These are phyloP conservation scores for Carassius auratus DNA, from an alignment of 2,113 vertebrate species.

Conservation along the genomic window DNA sequence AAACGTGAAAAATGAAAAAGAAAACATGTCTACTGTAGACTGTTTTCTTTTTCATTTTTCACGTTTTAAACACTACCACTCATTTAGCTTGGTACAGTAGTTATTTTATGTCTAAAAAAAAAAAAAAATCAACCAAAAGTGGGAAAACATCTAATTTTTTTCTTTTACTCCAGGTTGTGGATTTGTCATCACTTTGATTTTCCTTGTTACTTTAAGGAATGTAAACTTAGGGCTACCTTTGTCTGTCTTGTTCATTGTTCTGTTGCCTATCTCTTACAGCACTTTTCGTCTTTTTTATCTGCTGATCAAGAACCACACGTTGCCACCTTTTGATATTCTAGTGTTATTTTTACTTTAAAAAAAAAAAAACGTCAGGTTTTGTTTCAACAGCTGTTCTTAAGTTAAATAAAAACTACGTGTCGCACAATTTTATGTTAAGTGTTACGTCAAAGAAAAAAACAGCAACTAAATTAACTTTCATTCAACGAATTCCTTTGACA, in stretches of 20 bases:
- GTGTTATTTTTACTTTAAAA: neutral
- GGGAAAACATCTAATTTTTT: neutral
- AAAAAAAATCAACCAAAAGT: neutral
- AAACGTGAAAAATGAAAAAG: no score
- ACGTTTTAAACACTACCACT: neutral
- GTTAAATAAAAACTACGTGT: neutral
- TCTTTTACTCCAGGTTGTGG: neutral
- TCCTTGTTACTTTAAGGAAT: neutral
- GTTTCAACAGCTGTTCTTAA: neutral
- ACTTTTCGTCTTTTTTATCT: neutral
- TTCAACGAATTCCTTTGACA: neutral
- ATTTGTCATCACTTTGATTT: neutral
- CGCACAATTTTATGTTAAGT: neutral
- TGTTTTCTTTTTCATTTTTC: neutral
- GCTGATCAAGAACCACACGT: neutral
- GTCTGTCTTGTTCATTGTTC: constrained; percentile 4
- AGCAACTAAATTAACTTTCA: neutral
- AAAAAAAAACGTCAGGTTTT: neutral
- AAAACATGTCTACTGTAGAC: neutral
- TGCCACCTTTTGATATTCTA: neutral
- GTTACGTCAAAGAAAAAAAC: neutral
- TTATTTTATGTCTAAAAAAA: neutral
- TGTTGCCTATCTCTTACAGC: neutral
- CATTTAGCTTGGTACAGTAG: neutral
- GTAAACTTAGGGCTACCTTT: neutral